These are phyloP conservation scores for Cuculus canorus DNA, from an alignment of 2,797 vertebrate genomes.

Conservation along the genomic window DNA sequence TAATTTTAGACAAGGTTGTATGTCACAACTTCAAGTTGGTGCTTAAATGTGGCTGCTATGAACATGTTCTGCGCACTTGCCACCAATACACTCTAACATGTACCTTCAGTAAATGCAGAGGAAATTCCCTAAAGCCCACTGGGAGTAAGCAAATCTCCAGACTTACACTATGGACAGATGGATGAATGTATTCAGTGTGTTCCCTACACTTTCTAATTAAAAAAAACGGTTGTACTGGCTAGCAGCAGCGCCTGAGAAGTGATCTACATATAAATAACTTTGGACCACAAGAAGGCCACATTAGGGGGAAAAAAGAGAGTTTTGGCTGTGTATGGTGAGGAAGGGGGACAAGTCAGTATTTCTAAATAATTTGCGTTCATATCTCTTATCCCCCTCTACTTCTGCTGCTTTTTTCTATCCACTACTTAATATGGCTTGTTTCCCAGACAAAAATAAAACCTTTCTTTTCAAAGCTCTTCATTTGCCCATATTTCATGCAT, in stretches of 20 bases:
- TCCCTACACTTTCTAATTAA: not conserved
- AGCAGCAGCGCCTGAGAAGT: not conserved
- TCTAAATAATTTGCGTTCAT: not conserved
- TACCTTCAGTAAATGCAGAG: not conserved
- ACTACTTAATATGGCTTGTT: not conserved
- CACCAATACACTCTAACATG: rapidly evolving
- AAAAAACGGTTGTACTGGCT: not conserved
- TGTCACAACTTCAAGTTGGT: not conserved
- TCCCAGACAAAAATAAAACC: not conserved
- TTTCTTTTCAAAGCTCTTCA: not conserved
- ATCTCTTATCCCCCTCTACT: not conserved
- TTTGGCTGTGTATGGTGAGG: not conserved
- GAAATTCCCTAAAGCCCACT: not conserved
- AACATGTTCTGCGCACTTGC: not conserved
- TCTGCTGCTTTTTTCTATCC: not conserved
- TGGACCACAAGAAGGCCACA: not conserved
- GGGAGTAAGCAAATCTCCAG: not conserved
- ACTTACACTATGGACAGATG: not conserved
- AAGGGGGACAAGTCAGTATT: not conserved
- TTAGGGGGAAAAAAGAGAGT: not conserved
- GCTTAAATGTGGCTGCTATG: not conserved
- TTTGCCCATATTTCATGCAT: not conserved
- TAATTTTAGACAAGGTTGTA: not conserved
- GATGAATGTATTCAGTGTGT: not conserved
- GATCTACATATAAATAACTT: not conserved